Evolutionary conservation across 2,113 vertebrate species (phyloP), one percentile per base, ranked within the genome.

Genomic region (Sigmodon hispidus): DNA sequence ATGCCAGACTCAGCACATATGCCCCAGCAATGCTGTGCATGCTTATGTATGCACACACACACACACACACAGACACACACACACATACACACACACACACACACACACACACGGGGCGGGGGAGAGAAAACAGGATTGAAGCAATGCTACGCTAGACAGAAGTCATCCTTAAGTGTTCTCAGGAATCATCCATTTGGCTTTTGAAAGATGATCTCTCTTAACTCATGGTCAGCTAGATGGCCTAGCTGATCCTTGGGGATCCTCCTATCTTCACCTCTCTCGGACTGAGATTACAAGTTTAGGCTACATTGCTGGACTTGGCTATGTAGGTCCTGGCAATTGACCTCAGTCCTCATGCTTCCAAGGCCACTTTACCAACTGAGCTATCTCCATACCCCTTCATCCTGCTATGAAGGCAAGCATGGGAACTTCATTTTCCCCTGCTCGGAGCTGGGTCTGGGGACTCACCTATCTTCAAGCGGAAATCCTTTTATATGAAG

Each of bases 401-500:
- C 34, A n/a, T 83, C 48, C 48, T 26, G 40, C 19, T 22, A 50
- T 67, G 40, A 36, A 94, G 93, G 34, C 3, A 19, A 84, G 21
- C 4, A 55, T 43, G 16, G 26, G 43, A 81, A 61, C 2, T 50
- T 15, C 34, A 57, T 55, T 31, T 69, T 5, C 73, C 50, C 26
- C 9, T 80, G 45, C 45, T 93, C 31, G 75, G 72, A 8, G 5
- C 43, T 29, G 45, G 36, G 13, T 21, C 29, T 50, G 52, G 3
- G 90, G 76, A 81, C 72, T 69, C 67, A 61, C 2, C 45, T 17
- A 67, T 92, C 84, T 67, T 65, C 61, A 72, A 93, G 31, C 7
- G 55, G 79, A 96, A 96, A 67, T 77, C 67, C 87, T 93, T 96
- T 97, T 92, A 93, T 67, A 65, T 89, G 80, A 90, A 95, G 92